These are phyloP conservation scores for Tichodroma muraria DNA, from an alignment of 2,113 vertebrate genomes.

Conservation along the genomic window DNA sequence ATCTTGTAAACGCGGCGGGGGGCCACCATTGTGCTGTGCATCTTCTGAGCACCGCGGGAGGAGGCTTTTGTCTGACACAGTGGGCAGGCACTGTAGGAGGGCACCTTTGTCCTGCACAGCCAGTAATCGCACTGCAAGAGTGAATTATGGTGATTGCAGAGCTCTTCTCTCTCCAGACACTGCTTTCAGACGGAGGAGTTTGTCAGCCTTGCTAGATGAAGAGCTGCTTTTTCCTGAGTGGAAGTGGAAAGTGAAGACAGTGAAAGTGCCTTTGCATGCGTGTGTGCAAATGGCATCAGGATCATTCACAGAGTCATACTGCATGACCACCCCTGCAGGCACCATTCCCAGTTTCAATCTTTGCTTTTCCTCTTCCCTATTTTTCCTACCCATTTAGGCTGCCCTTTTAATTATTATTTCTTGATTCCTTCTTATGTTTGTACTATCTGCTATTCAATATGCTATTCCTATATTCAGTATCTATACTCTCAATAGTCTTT, in stretches of 20 bases:
- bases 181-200: background rate
- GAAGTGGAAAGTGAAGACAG: background rate
- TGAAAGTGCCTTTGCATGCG: accelerated
- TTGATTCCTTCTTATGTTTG: background rate
- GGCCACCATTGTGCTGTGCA: background rate
- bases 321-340: no score
- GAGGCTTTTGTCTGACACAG: slow-evolving; percentile 17
- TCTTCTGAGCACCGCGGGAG: background rate
- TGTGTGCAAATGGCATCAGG: background rate
- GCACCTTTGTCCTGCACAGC: slow-evolving; percentile 20
- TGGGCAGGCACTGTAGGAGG: background rate
- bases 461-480: background rate
- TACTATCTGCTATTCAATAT: background rate
- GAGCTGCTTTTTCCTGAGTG: background rate
- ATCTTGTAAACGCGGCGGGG: background rate
- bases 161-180: background rate
- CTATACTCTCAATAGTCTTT: background rate
- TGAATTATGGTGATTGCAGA: background rate
- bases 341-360: background rate
- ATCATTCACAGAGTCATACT: accelerated
- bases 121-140: background rate
- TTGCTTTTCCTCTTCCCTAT: background rate
- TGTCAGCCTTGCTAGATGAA: background rate
- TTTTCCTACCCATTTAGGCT: background rate
- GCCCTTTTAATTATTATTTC: background rate